Base-by-base conservation (phyloP, 1,140 invertebrate species). In the Aporrectodea caliginosa region DNA sequence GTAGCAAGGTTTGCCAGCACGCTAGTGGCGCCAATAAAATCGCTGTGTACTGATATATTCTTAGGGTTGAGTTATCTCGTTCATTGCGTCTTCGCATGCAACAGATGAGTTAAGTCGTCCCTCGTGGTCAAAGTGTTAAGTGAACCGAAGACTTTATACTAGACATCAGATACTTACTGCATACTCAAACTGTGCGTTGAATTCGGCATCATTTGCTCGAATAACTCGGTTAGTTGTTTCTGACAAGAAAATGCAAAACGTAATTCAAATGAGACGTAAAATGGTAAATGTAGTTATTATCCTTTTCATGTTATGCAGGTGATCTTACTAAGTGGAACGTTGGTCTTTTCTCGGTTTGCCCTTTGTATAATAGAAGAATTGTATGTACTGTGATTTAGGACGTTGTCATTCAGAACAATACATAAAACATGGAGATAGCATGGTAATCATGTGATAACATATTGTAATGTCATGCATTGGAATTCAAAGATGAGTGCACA, bases 151-250 rank as follows among this genome's bases (percentile, higher is more conserved):
- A 58, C 6, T 22, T 58, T 12, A 58, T 58, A 58, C 43, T 58
- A 58, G 6, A 58, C 22, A 12, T 58, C 43, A 12, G 43, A 58
- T 58, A 74, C 94, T 95, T 92, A 98, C 97, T 84, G 97, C 96
- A 92, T 99, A 99, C 89, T 95, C 93, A 90, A 98, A 98, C 89
- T 95, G 93, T 84, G 93, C 92, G 91, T 99, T 99, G 89, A 93
- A 97, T 86, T 93, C 92, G 87, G 94, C 92, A 90, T 98, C 94
- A 89, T 98, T 99, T 84, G 96, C 95, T 90, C 93, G 93, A 86
- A 99, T 98, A 90, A 93, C 91, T 90, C 97, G 92, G 91, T 97
- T 94, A 90, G 93, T 92, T 90, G 43, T 58, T 58, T 58, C 43
- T 58, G 22, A 58, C 6, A 22, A 58, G 6, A 58, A 12, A 58